A percentile compares a stretch with the other conserved stretches of the same genome.
Evolutionary conservation across 2,113 vertebrate species (phyloP).

Genomic region (Sander vitreus): DNA sequence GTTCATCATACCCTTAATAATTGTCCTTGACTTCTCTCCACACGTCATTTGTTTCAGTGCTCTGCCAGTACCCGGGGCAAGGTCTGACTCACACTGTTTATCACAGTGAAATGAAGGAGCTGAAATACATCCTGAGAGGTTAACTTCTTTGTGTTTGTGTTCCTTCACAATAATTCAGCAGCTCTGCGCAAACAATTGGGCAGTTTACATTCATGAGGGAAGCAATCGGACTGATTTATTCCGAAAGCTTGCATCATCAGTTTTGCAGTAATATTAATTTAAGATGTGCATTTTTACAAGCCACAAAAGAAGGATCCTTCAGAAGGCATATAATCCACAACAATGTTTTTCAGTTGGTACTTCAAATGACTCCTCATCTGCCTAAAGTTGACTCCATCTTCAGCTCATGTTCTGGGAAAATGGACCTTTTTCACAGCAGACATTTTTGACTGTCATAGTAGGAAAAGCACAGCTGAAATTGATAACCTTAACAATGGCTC

Average conservation of each 20-base stretch:
- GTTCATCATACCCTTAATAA: slow-evolving; percentile 50
- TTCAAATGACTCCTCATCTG: background rate
- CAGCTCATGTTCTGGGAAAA: slow-evolving; percentile 1
- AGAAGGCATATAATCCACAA: background rate
- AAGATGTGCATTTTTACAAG: background rate
- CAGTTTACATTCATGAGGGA: background rate
- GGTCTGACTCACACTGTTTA: slow-evolving; percentile 50
- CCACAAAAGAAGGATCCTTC: background rate
- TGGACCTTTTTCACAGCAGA: too few relatives aligned
- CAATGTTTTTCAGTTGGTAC: background rate
- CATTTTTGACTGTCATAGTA: too few relatives aligned
- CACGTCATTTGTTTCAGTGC: slow-evolving; percentile 44
- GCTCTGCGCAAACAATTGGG: background rate
- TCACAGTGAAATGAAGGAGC: slow-evolving; percentile 42
- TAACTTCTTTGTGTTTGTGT: slow-evolving; percentile 34
- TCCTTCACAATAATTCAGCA: slow-evolving; percentile 13
- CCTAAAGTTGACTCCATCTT: background rate
- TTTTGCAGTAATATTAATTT: background rate
- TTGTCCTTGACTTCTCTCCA: slow-evolving; percentile 31
- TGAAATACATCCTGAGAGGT: slow-evolving; percentile 37
- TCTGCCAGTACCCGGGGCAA: slow-evolving; percentile 38
- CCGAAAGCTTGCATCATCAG: too few relatives aligned
- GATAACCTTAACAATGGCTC: too few relatives aligned
- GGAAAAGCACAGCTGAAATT: too few relatives aligned
- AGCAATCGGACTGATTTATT: background rate